Conservation (phyloP, 2,888 invertebrate species). For the Plutella xylostella region DNA sequence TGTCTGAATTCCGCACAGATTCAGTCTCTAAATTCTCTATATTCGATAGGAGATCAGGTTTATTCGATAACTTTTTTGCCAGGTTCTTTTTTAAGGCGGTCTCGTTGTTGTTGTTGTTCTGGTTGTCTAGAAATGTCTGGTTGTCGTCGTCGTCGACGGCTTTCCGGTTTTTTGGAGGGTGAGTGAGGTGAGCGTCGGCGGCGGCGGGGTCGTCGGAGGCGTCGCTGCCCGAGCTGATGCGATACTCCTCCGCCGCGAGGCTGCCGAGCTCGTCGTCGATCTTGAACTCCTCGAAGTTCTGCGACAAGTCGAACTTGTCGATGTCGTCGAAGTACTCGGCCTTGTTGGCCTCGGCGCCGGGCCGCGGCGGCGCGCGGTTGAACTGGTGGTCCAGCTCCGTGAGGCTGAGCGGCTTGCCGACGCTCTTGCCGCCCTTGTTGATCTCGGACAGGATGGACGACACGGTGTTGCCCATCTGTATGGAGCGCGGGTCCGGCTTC, state of each 20-base stretch:
- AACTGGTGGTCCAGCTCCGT: constrained; percentile 59
- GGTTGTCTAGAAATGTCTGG: constrained; percentile 39
- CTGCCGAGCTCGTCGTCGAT: constrained; percentile 77
- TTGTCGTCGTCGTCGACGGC: constrained; percentile 27
- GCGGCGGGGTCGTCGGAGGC: constrained; percentile 55
- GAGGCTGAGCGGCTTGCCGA: constrained; percentile 53
- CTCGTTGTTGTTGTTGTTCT: constrained; percentile 33
- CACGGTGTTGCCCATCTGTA: constrained; percentile 72
- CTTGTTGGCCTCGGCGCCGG: constrained; percentile 45
- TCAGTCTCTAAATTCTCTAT: constrained; percentile 69
- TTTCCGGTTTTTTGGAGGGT: constrained; percentile 17
- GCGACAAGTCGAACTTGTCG: constrained; percentile 76
- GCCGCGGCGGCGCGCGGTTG: constrained; percentile 32
- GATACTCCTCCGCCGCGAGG: constrained; percentile 61
- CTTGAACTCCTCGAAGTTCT: constrained; percentile 85
- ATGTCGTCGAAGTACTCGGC: constrained; percentile 63
- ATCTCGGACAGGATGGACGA: constrained; percentile 72
- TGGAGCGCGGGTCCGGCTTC: constrained; percentile 62
- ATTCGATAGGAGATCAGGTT: constrained; percentile 66
- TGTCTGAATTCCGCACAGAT: constrained; percentile 76
- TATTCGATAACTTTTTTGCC: constrained; percentile 62
- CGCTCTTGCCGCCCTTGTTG: constrained; percentile 58
- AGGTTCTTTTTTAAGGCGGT: constrained; percentile 30
- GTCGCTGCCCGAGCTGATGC: constrained; percentile 64
- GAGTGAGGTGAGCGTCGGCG: constrained; percentile 24